Percentiles rank a stretch among this genome's conserved stretches.
Evolutionary conservation across 2,888 invertebrate species (phyloP).

Genomic region (Ecdyonurus torrentis): DNA sequence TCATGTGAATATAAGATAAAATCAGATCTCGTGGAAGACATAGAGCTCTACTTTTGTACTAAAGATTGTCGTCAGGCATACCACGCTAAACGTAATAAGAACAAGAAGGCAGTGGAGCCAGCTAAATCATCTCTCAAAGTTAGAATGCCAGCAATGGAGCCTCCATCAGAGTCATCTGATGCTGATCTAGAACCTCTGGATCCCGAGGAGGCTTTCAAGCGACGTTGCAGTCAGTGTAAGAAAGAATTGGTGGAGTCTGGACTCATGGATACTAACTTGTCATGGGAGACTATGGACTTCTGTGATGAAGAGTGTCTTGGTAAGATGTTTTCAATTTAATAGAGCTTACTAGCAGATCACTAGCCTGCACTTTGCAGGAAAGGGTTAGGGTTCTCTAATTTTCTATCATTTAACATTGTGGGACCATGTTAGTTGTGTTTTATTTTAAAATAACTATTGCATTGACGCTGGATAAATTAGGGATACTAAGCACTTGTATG

Average conservation of each 20-base stretch:
- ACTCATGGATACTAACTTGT: constrained; percentile 44
- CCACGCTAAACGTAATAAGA: constrained; percentile 36
- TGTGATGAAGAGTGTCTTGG: constrained; percentile 78
- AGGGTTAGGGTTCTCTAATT: too few species aligned
- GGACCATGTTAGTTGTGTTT: too few species aligned
- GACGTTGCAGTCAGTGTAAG: constrained; percentile 9
- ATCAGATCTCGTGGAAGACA: constrained; percentile 19
- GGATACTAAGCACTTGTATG: too few species aligned
- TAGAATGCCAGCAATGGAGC: too few species aligned
- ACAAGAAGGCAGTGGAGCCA: constrained; percentile 34
- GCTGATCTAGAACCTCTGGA: not conserved
- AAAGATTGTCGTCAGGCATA: constrained; percentile 31
- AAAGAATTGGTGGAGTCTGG: constrained; percentile 24
- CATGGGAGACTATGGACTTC: constrained; percentile 90
- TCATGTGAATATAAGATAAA: constrained; percentile 23
- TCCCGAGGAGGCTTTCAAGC: not conserved
- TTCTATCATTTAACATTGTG: too few species aligned
- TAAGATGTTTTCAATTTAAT: too few species aligned
- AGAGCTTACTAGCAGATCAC: too few species aligned
- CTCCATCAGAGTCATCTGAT: not conserved
- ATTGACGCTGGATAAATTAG: too few species aligned
- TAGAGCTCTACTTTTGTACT: constrained; percentile 24
- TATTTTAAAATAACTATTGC: too few species aligned
- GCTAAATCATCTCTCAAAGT: too few species aligned
- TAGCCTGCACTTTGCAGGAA: too few species aligned